Evolutionary conservation across 2,888 invertebrate genomes (phyloP), one percentile per base, ranked within the genome.

Genomic region (Noctua janthina): DNA sequence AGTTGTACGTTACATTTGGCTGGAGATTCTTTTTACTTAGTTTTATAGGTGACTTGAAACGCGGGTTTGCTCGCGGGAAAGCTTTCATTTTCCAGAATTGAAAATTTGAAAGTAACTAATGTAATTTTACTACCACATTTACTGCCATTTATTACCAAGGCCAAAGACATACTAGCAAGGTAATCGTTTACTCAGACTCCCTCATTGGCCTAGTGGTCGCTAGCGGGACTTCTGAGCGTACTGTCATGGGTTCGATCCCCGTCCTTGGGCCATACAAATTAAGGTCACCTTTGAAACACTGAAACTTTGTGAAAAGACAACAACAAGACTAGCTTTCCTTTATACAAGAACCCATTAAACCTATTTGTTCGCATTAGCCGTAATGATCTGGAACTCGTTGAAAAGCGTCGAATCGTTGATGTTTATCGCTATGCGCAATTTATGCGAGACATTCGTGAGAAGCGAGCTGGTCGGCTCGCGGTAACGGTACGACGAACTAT

Each of bases 361-460:
- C 70, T 51, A 66, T 77, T 74, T 80, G 77, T 77, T 80, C 35
- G 29, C 49, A 86, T 79, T 79, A 75, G 69, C 67, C n/a, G 62
- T 80, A 85, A 85, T 83, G 87, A 87, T 80, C 73, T 83, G 73
- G 72, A 77, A 80, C 77, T 74, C 43, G 69, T 64, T 80, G 80
- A 83, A 71, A 82, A 83, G 69, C 84, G 43, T 59, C 56, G 78
- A 78, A 76, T 67, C 77, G 56, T 29, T 59, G 85, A 86, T 86
- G 87, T 87, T 74, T 86, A 87, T 87, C 87, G 80, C 71, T 29
- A 39, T 76, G 73, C 84, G 68, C 76, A 80, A 84, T 87, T 87
- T 87, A 87, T 87, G 77, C 67, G 78, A 76, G 76, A 78, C 78
- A 74, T 64, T 87, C 87, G 85, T 87, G 87, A 86, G 85, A 86